These are phyloP conservation scores for Littorina saxatilis DNA, from an alignment of 1,140 invertebrate species.

Conservation along the genomic window DNA sequence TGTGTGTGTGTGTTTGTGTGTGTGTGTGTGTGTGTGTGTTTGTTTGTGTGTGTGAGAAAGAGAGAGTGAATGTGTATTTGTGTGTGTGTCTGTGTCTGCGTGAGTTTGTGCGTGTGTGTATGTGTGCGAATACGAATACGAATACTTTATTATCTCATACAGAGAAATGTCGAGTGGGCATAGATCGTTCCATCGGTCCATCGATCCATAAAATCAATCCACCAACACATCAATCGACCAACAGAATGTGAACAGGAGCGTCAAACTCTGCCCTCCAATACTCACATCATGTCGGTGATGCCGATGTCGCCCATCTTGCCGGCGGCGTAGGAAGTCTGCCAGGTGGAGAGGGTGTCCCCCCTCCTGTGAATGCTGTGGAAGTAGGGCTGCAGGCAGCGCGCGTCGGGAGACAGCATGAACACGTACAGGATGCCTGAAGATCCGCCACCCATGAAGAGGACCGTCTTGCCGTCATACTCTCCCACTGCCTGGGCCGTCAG, in stretches of 20 bases:
- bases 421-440: conserved; percentile 38
- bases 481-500: conserved; percentile 19
- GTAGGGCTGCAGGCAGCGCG: conserved; percentile 33
- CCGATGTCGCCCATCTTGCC: conserved; percentile 36
- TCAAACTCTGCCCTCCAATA: too few relatives aligned
- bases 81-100: too few relatives aligned
- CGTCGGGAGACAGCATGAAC: conserved; percentile 32
- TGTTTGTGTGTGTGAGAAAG: too few relatives aligned
- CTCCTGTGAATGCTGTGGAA: conserved; percentile 32
- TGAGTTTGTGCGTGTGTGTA: too few relatives aligned
- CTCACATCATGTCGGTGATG: conserved; percentile 37
- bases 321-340: conserved; percentile 15
- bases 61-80: too few relatives aligned
- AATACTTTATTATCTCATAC: too few relatives aligned
- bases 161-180: neutral
- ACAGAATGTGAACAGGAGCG: too few relatives aligned
- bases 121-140: neutral
- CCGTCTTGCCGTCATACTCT: conserved; percentile 23
- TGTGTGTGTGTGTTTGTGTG: too few relatives aligned
- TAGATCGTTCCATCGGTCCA: neutral
- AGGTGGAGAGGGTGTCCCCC: conserved; percentile 20
- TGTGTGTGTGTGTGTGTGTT: too few relatives aligned
- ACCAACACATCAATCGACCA: neutral
- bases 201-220: neutral
- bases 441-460: conserved; percentile 32